Base-by-base conservation (phyloP, 2,797 vertebrate species). In the Tiaroga cobitis region DNA sequence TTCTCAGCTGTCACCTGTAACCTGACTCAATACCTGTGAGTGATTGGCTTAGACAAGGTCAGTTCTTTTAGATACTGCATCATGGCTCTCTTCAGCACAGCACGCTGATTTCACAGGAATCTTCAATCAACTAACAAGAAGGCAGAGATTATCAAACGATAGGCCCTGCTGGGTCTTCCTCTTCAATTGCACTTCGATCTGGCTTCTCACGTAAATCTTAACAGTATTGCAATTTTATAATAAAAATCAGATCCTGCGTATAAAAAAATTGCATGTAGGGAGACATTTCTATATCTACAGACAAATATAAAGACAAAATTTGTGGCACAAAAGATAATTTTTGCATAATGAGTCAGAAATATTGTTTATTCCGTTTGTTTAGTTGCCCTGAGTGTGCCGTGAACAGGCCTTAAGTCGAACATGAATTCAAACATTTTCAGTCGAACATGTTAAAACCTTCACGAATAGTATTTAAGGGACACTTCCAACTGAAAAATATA, bases 11-110 rank as follows among this genome's bases (percentile, higher is more conserved):
- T 94, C 92, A 91, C 84, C 92, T 86, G 92, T 91, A 94, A 89
- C 92, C 93, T 91, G 91, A 94, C 93, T 96, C 94, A 93, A 93
- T 95, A 95, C 93, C 90, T 92, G 92, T 94, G 93, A 95, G 91
- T 90, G 92, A 96, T 95, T 91, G 93, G 91, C 69, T 87, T 7
- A 92, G 89, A 92, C 93, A 95, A 95, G 94, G 94, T 95, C 93
- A 92, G 89, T 92, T 91, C 90, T 88, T 85, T 94, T 91, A 91
- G 93, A 91, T 91, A 93, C 88, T 8, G 88, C 85, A 90, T 91
- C 92, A 92, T 88, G 72, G 89, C 91, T 90, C 87, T 90, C 90
- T 85, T 88, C 73, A 90, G 65, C 75, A 84, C 75, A 92, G 68
- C 88, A 85, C 75, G 83, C 54, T 32, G 78, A 84, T 88, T 87